Conservation (phyloP, 2,113 vertebrate genomes). For the Strix aluco region DNA sequence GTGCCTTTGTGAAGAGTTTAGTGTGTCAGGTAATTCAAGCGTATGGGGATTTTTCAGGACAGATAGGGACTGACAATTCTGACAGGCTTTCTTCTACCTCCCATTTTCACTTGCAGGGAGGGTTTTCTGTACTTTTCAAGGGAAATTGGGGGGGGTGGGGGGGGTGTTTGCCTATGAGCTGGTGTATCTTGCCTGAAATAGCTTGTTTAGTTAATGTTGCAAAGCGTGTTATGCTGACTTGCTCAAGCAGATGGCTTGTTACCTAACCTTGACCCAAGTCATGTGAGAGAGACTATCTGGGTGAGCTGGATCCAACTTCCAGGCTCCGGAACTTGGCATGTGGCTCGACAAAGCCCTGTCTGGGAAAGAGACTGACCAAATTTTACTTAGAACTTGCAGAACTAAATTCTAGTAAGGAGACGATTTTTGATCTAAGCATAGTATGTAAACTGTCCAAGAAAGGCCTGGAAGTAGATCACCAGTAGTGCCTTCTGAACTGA, state of each 20-base stretch:
- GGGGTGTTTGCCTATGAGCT: neutral
- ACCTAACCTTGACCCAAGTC: neutral
- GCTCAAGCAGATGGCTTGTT: neutral
- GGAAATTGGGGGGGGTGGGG: neutral
- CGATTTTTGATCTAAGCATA: neutral
- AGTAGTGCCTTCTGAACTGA: neutral
- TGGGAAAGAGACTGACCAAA: neutral
- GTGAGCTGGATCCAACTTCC: neutral
- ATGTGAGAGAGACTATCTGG: neutral
- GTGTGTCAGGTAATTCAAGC: neutral
- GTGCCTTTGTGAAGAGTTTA: neutral
- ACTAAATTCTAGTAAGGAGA: neutral
- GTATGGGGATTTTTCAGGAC: neutral
- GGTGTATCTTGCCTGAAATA: neutral
- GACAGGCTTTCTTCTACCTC: neutral
- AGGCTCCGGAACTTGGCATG: neutral
- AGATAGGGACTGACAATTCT: rapidly evolving
- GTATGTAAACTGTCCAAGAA: neutral
- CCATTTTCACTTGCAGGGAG: rapidly evolving
- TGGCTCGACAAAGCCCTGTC: rapidly evolving
- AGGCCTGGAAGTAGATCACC: neutral
- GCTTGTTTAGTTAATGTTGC: neutral
- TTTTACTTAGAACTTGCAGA: neutral
- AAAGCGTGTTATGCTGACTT: neutral
- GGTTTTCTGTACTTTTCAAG: neutral